Conservation (phyloP, 1,140 invertebrate genomes). For the Megalonaias nervosa region DNA sequence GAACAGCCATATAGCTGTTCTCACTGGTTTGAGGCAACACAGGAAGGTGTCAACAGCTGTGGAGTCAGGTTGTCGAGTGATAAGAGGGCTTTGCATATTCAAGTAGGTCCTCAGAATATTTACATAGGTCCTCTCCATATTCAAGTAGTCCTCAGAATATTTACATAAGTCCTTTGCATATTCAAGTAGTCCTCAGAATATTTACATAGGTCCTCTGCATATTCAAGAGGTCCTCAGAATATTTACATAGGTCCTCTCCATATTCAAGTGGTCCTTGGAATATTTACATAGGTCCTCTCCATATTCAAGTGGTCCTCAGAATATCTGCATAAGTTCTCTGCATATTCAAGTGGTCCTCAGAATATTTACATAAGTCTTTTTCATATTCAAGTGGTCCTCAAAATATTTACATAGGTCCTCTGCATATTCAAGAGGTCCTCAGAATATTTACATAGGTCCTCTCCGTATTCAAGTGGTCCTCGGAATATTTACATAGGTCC, state of each 20-base stretch:
- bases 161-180: not conserved
- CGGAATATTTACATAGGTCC: not conserved
- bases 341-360: slow-evolving; percentile 23
- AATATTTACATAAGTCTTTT: not conserved
- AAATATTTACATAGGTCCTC: not conserved
- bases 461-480: not conserved
- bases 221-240: not conserved
- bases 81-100: slow-evolving; percentile 32
- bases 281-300: not conserved
- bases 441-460: not conserved
- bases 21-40: slow-evolving; percentile 20
- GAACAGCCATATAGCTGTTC: slow-evolving; percentile 27
- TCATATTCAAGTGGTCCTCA: not conserved
- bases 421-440: not conserved
- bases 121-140: not conserved
- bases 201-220: not conserved
- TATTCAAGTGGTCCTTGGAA: not conserved
- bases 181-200: too few relatives aligned
- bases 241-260: not conserved
- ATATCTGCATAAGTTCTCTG: not conserved
- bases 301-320: slow-evolving; percentile 23
- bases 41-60: not conserved
- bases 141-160: not conserved
- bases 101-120: slow-evolving; percentile 13
- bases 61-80: slow-evolving; percentile 21